Evolutionary conservation across 2,888 invertebrate species (phyloP).

Genomic region (Myathropa florea): DNA sequence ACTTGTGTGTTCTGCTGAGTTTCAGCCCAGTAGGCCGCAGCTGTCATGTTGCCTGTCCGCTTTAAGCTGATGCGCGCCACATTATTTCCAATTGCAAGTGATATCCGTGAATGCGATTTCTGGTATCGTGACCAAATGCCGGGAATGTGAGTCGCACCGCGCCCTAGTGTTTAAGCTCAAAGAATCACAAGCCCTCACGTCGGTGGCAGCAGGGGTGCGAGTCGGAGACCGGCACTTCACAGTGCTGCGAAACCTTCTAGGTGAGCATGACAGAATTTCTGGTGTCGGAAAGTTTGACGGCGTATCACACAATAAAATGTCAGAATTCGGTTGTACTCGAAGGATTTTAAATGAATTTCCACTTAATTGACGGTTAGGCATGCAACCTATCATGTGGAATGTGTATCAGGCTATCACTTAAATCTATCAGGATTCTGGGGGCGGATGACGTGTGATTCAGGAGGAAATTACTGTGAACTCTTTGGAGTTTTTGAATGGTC

Average conservation of each 20-base stretch:
- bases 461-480: not conserved
- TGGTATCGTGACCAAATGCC: conserved; percentile 26
- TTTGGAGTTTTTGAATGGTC: too few species aligned
- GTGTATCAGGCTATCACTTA: not conserved
- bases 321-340: not conserved
- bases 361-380: conserved; percentile 35
- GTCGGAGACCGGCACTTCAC: not conserved
- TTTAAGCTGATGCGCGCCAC: conserved; percentile 18
- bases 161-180: not conserved
- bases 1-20: not conserved
- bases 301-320: conserved; percentile 12
- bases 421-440: not conserved
- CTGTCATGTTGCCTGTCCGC: conserved; percentile 52
- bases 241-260: not conserved
- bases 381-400: conserved; percentile 4
- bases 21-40: conserved; percentile 7
- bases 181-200: not conserved
- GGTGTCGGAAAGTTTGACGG: conserved; percentile 34
- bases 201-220: not conserved
- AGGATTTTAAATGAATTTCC: conserved; percentile 29
- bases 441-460: not conserved
- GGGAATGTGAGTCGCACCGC: not conserved
- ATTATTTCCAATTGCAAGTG: conserved; percentile 29
- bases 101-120: not conserved
- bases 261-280: conserved; percentile 17